Evolutionary conservation across 2,113 vertebrate genomes (phyloP), one percentile per base, ranked within the genome.

Genomic region (Crypturellus undulatus): DNA sequence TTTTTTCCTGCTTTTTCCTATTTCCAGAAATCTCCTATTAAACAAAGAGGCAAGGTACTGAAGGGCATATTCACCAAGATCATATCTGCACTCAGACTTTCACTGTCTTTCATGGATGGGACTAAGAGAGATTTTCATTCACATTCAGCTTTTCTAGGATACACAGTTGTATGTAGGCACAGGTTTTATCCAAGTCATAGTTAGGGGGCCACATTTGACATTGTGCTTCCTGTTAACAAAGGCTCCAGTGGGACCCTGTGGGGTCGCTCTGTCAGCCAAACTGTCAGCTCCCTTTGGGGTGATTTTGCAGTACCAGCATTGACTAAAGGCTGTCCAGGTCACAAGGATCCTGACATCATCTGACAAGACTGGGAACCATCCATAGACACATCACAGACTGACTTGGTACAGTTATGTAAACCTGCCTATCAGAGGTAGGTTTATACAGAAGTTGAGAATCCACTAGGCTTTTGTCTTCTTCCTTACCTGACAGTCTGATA

Each of bases 251-350:
- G 62, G 40, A 79, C 8, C 21, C 9, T 25, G 26, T 20, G 24
- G 14, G 78, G 18, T 10, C 16, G 2, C 30, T 65, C 17, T 20
- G 26, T 86, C 32, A 71, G 40, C 16, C 26, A 10, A 12, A 65
- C 43, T 45, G 43, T 2, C 16, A 75, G 21, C 5, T 69, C 54
- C n/a, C 85, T 45, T 79, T 19, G 7, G 38, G 13, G 21, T 63
- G 18, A 42, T 86, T 42, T 5, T 58, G 52, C 10, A 75, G 45
- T 40, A 42, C 2, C 45, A 75, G 26, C 40, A 62, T 6, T 49
- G 30, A 34, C 14, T 79, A 47, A 58, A 36, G 30, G 12, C 6
- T 60, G 25, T 25, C 14, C 14, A 45, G 0, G 1, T 2, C 0
- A n/a, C 38, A 67, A 19, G 32, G 18, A 45, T 62, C 25, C 32